Percentiles rank a stretch among this genome's conserved stretches.
Conservation (phyloP, 2,113 vertebrate species). For the Albula goreensis region DNA sequence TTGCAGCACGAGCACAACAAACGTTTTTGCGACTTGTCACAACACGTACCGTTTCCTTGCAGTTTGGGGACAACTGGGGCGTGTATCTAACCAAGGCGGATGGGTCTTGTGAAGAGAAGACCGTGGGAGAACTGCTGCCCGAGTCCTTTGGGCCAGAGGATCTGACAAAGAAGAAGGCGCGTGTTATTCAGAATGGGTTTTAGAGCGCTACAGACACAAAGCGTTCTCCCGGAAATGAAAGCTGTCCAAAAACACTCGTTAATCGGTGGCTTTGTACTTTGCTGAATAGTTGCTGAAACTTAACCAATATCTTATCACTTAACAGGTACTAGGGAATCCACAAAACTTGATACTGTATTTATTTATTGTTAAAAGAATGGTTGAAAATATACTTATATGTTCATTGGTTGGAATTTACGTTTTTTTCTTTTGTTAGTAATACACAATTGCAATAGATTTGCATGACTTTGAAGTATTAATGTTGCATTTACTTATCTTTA, state of each 20-base stretch:
- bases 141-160: conserved; percentile 82
- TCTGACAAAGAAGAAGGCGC: conserved; percentile 58
- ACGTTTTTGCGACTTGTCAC: not conserved
- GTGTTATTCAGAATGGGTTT: conserved; percentile 23
- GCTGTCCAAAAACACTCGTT: no score
- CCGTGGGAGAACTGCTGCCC: conserved; percentile 78
- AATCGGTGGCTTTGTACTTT: not conserved
- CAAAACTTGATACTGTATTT: not conserved
- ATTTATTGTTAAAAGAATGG: not conserved
- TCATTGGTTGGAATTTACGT: no score
- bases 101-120: conserved; percentile 68
- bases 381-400: not conserved
- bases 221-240: not conserved
- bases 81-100: conserved; percentile 81
- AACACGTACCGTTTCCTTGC: conserved; percentile 24
- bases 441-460: not conserved
- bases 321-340: not conserved
- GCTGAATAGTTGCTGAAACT: not conserved
- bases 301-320: not conserved
- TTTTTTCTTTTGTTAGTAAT: not conserved
- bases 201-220: not conserved
- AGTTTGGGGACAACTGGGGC: conserved; percentile 84
- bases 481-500: not conserved
- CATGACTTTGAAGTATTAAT: not conserved
- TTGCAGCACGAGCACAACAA: not conserved